phyloP scores from a whole-genome alignment of 2,888 invertebrate species.

The Cancer borealis region DNA sequence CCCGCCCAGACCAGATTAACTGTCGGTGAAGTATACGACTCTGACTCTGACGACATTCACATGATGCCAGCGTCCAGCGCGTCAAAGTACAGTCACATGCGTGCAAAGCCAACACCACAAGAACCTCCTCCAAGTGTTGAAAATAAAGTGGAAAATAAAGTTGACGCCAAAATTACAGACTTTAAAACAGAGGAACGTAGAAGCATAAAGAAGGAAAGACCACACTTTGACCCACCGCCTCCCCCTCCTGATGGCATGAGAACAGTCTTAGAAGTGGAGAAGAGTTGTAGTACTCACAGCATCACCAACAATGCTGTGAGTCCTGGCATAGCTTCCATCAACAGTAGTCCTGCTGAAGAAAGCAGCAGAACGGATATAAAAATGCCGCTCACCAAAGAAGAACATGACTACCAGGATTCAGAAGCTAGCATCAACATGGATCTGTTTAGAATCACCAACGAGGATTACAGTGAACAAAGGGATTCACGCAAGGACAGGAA shows the following conservation, averaged over 20 bases:
- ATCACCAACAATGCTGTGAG: constrained; percentile 52
- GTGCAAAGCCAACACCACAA: constrained; percentile 48
- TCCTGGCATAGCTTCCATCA: constrained; percentile 47
- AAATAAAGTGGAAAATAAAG: constrained; percentile 55
- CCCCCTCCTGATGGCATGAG: constrained; percentile 61
- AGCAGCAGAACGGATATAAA: constrained; percentile 29
- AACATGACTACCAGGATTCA: constrained; percentile 60
- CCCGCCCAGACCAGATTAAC: constrained; percentile 62
- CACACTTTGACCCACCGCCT: constrained; percentile 37
- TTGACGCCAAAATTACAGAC: constrained; percentile 53
- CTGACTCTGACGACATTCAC: constrained; percentile 74
- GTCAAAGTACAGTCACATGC: constrained; percentile 51
- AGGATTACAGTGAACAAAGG: constrained; percentile 59
- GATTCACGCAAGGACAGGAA: constrained; percentile 69
- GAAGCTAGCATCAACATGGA: constrained; percentile 64
- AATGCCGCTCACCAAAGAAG: constrained; percentile 49
- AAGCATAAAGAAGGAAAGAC: constrained; percentile 63
- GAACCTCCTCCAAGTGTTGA: constrained; percentile 55
- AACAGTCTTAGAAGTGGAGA: constrained; percentile 66
- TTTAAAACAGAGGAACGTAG: constrained; percentile 58
- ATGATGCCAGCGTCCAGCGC: constrained; percentile 50
- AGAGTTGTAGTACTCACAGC: constrained; percentile 64
- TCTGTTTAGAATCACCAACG: constrained; percentile 61
- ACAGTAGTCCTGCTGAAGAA: constrained; percentile 66
- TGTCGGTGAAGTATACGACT: constrained; percentile 67